phyloP scores from a whole-genome alignment of 2,797 vertebrate species.

The Pangasius sanitwongsei region DNA sequence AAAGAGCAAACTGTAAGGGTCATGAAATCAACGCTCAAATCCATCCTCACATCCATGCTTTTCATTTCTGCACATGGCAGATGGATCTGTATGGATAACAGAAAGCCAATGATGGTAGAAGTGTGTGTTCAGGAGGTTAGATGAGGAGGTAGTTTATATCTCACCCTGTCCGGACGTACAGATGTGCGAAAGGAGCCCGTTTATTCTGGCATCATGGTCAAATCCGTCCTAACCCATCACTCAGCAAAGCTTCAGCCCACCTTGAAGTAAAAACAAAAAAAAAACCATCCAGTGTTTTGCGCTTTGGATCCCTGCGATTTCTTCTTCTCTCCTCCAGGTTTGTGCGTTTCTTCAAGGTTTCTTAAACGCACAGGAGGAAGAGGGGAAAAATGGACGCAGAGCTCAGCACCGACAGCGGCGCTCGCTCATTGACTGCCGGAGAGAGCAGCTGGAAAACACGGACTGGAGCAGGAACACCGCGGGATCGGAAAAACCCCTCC shows the following conservation, averaged over 20 bases:
- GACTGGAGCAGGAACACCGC: slow-evolving; percentile 62
- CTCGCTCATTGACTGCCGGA: slow-evolving; percentile 77
- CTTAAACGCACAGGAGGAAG: slow-evolving; percentile 72
- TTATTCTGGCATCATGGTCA: slow-evolving; percentile 80
- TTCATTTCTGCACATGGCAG: background rate
- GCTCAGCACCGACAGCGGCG: slow-evolving; percentile 46
- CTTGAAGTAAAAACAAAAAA: slow-evolving; percentile 54
- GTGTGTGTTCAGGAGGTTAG: background rate
- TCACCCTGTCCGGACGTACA: slow-evolving; percentile 54
- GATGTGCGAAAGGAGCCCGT: slow-evolving; percentile 68
- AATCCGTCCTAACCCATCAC: slow-evolving; percentile 82
- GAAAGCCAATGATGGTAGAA: background rate
- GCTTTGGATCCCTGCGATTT: slow-evolving; percentile 57
- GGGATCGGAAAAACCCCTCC: slow-evolving; percentile 36
- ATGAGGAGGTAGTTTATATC: background rate
- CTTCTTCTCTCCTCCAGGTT: slow-evolving; percentile 74
- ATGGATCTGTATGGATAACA: background rate
- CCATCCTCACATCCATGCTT: background rate
- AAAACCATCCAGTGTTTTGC: slow-evolving; percentile 27
- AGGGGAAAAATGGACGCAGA: slow-evolving; percentile 78
- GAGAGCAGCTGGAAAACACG: slow-evolving; percentile 67
- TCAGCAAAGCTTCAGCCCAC: slow-evolving; percentile 73
- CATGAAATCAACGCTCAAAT: background rate
- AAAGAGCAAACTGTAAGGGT: background rate
- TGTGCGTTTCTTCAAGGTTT: slow-evolving; percentile 77